Evolutionary conservation across 2,113 vertebrate species (phyloP).

Genomic region (Rhagologus leucostigma): DNA sequence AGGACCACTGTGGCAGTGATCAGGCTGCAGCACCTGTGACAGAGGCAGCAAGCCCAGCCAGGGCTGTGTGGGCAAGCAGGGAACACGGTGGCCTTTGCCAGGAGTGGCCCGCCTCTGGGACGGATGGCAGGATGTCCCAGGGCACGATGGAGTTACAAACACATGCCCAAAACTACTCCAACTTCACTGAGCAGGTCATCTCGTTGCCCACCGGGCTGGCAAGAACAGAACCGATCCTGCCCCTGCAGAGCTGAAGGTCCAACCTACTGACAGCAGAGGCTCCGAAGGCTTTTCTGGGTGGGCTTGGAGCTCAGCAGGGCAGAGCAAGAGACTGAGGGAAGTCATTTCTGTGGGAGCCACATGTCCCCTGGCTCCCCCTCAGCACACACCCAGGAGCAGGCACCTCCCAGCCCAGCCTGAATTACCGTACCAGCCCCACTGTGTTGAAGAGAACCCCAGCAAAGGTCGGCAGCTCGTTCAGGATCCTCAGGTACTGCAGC

Average conservation of each 20-base stretch:
- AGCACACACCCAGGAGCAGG: not conserved
- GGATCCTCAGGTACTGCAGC: slow-evolving; percentile 93
- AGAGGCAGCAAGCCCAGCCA: not conserved
- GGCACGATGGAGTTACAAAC: not conserved
- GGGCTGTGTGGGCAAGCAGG: not conserved
- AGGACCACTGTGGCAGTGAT: not conserved
- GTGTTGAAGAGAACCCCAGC: slow-evolving; percentile 95
- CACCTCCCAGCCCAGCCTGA: slow-evolving; percentile 6
- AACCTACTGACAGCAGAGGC: not conserved
- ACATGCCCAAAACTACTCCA: not conserved
- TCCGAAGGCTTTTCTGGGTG: not conserved
- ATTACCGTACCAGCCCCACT: slow-evolving; percentile 87
- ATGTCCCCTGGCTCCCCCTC: not conserved
- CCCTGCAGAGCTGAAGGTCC: not conserved
- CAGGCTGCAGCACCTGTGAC: not conserved
- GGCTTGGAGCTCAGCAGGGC: not conserved
- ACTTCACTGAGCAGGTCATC: not conserved
- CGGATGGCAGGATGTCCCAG: not conserved
- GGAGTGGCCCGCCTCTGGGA: not conserved
- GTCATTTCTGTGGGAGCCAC: not conserved
- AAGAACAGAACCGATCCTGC: not conserved
- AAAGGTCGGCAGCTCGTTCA: slow-evolving; percentile 96
- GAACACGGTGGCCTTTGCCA: not conserved
- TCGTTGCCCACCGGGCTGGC: not conserved
- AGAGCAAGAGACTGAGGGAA: not conserved